These are phyloP conservation scores for Diplazon laetatorius DNA, from an alignment of 2,888 invertebrate genomes.

Conservation along the genomic window DNA sequence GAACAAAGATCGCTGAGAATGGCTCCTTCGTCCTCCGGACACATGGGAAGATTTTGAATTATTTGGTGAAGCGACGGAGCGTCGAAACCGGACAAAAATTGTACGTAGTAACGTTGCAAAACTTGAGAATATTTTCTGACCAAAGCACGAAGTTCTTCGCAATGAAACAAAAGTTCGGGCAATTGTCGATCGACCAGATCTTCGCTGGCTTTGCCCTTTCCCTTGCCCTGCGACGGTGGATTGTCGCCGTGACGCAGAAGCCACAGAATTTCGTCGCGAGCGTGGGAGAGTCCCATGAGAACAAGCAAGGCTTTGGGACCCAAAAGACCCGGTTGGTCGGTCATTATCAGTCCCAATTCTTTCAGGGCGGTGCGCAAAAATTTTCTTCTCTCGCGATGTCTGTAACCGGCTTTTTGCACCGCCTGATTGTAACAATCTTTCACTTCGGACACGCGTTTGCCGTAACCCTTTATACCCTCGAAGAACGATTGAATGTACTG, in stretches of 20 bases:
- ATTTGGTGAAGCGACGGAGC: conserved; percentile 94
- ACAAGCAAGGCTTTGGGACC: conserved; percentile 98
- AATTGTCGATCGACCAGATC: conserved; percentile 97
- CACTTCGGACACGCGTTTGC: conserved; percentile 96
- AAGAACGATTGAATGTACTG: conserved; percentile 96
- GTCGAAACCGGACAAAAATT: conserved; percentile 98
- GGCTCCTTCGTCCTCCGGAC: conserved; percentile 97
- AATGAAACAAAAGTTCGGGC: conserved; percentile 98
- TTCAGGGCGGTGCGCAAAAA: conserved; percentile 97
- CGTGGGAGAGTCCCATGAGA: conserved; percentile 97
- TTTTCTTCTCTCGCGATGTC: conserved; percentile 97
- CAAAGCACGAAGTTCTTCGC: conserved; percentile 97
- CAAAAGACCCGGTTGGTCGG: conserved; percentile 98
- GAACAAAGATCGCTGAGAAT: conserved; percentile 96
- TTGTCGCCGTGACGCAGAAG: conserved; percentile 97
- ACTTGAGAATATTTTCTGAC: conserved; percentile 98
- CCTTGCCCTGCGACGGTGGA: conserved; percentile 92
- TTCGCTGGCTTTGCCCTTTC: conserved; percentile 94
- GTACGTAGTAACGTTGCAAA: conserved; percentile 98
- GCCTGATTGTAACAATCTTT: conserved; percentile 97
- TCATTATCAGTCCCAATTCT: conserved; percentile 96
- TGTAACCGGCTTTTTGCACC: conserved; percentile 93
- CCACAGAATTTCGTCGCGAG: conserved; percentile 99
- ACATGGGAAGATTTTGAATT: conserved; percentile 91
- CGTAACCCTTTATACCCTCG: conserved; percentile 96